Percentiles rank a stretch among this genome's conserved stretches.
Evolutionary conservation across 2,797 vertebrate genomes (phyloP).

Genomic region (Ctenopoma multispine): DNA sequence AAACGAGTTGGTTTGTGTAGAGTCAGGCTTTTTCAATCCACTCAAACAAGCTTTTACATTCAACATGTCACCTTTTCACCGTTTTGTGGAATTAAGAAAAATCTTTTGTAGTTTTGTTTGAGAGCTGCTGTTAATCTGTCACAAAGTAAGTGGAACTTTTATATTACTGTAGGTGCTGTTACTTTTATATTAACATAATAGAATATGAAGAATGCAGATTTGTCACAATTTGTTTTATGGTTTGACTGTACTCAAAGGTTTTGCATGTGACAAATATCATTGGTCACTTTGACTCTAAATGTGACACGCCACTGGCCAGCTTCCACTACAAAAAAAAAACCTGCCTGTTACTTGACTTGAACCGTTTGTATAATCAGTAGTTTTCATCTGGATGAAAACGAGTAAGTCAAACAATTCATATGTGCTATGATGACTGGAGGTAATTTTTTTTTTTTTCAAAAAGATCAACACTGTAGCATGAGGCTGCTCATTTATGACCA

Average conservation of each 20-base stretch:
- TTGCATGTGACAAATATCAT: constrained; percentile 48
- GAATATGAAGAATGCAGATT: constrained; percentile 15
- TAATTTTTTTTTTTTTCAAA: constrained; percentile 32
- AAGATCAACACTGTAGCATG: not conserved
- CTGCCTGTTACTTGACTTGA: constrained; percentile 53
- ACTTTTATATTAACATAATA: not conserved
- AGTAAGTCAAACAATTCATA: constrained; percentile 11
- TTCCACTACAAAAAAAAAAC: constrained; percentile 18
- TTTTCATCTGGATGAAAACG: constrained; percentile 18
- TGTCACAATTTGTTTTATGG: constrained; percentile 5
- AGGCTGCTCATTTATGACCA: not conserved
- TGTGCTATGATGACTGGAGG: constrained; percentile 1
- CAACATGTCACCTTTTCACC: constrained; percentile 7
- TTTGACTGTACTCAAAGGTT: constrained; percentile 38
- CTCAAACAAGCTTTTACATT: constrained; percentile 18
- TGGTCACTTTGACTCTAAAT: constrained; percentile 24
- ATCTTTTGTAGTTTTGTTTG: not conserved
- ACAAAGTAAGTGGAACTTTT: constrained; percentile 1
- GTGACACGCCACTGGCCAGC: constrained; percentile 23
- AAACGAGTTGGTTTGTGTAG: not conserved
- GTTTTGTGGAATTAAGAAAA: not conserved
- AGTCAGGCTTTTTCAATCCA: constrained; percentile 22
- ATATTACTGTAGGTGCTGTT: constrained; percentile 1
- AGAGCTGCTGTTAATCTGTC: constrained; percentile 23
- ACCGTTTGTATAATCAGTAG: constrained; percentile 40